These are phyloP conservation scores for Tetrax tetrax DNA, from an alignment of 2,113 vertebrate species.

Conservation along the genomic window DNA sequence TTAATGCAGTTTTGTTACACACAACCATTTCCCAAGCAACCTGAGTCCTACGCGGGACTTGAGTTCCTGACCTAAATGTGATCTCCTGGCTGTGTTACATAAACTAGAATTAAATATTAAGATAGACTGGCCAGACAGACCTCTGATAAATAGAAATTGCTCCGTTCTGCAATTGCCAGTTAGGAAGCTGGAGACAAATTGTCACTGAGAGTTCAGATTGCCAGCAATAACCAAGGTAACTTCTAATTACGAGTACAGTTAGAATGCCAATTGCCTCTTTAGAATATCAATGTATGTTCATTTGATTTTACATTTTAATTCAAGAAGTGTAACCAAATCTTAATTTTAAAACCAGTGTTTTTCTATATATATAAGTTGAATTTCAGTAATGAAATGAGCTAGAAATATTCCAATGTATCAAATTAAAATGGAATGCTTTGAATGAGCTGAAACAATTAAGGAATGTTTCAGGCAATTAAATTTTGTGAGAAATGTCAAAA, in stretches of 20 bases:
- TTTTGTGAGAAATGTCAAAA: conserved; percentile 34
- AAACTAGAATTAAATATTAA: background rate
- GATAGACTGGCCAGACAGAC: background rate
- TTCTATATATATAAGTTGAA: background rate
- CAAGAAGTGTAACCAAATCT: background rate
- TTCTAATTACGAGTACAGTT: background rate
- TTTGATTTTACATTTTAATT: conserved; percentile 8
- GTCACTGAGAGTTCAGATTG: background rate
- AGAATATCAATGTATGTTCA: background rate
- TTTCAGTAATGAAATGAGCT: conserved; percentile 1
- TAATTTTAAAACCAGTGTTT: background rate
- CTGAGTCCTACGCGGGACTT: background rate
- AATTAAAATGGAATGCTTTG: conserved; percentile 43
- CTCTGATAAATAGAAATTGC: background rate
- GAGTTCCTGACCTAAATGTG: background rate
- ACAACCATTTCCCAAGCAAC: background rate
- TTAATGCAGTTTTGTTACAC: background rate
- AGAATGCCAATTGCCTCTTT: background rate
- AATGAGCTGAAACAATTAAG: conserved; percentile 54
- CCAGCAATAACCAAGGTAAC: background rate
- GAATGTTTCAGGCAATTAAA: conserved; percentile 50
- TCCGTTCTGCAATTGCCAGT: background rate
- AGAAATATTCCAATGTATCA: conserved; percentile 29
- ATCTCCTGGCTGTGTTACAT: background rate
- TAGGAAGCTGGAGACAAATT: background rate